These are phyloP conservation scores for Sciurus carolinensis DNA, from an alignment of 2,797 vertebrate species.

Conservation along the genomic window DNA sequence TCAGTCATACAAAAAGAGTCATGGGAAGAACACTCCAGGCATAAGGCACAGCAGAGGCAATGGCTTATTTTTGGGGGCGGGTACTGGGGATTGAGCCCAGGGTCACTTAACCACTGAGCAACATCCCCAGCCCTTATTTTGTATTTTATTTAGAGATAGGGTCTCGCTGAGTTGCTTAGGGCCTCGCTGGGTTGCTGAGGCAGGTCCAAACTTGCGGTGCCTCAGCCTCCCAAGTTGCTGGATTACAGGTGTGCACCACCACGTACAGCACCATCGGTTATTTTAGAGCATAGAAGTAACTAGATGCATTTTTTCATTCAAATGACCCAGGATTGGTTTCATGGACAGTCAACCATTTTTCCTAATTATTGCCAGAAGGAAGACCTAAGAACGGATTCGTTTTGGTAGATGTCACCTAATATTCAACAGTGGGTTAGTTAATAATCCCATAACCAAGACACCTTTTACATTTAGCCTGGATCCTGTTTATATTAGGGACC, in stretches of 20 bases:
- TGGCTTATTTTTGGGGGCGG: neutral
- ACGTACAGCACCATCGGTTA: too few species aligned
- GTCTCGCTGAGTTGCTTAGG: too few species aligned
- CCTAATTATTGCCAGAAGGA: neutral
- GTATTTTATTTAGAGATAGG: too few species aligned
- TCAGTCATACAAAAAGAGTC: neutral
- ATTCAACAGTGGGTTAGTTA: slow-evolving; percentile 43
- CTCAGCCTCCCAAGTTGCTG: too few species aligned
- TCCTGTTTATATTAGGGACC: neutral
- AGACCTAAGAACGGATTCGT: neutral
- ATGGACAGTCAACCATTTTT: neutral
- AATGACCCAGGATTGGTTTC: neutral
- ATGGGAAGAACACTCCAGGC: neutral
- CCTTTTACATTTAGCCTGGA: neutral
- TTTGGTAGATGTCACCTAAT: neutral
- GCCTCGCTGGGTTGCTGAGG: too few species aligned
- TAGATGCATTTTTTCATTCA: neutral
- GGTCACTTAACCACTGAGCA: too few species aligned
- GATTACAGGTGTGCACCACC: too few species aligned
- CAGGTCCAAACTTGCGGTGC: too few species aligned
- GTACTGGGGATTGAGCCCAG: too few species aligned
- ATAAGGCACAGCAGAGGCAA: neutral
- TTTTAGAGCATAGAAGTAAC: too few species aligned
- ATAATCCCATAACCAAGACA: neutral
- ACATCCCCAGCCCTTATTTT: too few species aligned